Base-by-base conservation (phyloP, 2,888 invertebrate species). In the Megastigmus dorsalis region DNA sequence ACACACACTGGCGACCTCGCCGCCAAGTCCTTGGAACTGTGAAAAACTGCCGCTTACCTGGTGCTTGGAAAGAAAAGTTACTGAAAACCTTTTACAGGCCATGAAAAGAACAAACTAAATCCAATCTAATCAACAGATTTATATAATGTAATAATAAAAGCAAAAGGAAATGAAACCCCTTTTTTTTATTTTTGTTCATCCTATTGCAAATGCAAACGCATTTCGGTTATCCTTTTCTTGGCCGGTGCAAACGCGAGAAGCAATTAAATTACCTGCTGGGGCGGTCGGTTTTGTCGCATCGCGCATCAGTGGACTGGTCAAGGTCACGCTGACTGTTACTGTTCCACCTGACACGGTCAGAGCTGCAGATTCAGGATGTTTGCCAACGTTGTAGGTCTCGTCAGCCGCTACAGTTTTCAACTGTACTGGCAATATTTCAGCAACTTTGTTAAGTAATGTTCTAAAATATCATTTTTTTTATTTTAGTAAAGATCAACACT, bases 271-370 rank as follows among this genome's bases (percentile, higher is more conserved):
- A 87, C 87, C 87, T 85, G 86, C 70, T 33, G 80, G 79, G 26
- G 82, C 76, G 3, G 79, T 62, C 66, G 84, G 78, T 78, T 88
- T 88, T 3, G 84, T 80, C n/a, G 87, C 81, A 88, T 97, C 97
- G 76, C 98, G 92, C 92, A 98, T 94, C 66, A 97, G 91, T 55
- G 97, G 97, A 78, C 98, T 97, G 62, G 98, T 98, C 77, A 98
- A 91, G 77, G 95, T 95, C 77, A 98, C 95, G 79, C 94, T 93
- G 79, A 98, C 97, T 65, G 92, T 91, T 72, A 95, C 93, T 62
- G 90, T 89, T 75, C 93, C 94, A 83, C 95, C 94, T n/a, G 93
- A 91, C 66, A 97, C 95, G 54, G 93, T 91, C 77, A 98, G 92
- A 7, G 95, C 95, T 65, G 96, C 95, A 81, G 97, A 95, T 70